A percentile compares a stretch with the other conserved stretches of the same genome.
Conservation (phyloP, 2,888 invertebrate species). For the Euzetes globulus region DNA sequence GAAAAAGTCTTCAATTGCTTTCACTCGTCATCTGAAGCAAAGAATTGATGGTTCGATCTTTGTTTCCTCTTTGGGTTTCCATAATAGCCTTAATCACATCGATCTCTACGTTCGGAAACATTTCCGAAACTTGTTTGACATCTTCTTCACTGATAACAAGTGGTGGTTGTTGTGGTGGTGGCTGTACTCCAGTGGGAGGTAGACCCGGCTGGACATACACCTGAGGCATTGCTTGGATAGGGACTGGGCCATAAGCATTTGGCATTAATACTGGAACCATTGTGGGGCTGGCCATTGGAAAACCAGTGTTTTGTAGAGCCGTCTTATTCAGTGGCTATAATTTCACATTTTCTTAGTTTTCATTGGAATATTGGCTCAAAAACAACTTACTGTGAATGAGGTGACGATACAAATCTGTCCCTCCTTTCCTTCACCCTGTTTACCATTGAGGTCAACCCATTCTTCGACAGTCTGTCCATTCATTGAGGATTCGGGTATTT, state of each 20-base stretch:
- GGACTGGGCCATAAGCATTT: not conserved
- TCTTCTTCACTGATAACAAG: conserved; percentile 36
- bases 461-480: conserved; percentile 83
- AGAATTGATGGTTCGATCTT: conserved; percentile 74
- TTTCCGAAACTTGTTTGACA: conserved; percentile 61
- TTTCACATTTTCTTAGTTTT: not conserved
- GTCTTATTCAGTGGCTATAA: conserved; percentile 2
- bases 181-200: not conserved
- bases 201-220: conserved; percentile 30
- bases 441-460: conserved; percentile 87
- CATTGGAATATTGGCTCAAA: not conserved
- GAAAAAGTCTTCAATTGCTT: not conserved
- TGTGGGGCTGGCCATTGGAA: not conserved
- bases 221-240: not conserved
- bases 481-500: conserved; percentile 73
- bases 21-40: conserved; percentile 26
- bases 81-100: conserved; percentile 84
- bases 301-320: not conserved
- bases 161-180: conserved; percentile 7
- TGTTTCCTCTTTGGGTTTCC: conserved; percentile 80
- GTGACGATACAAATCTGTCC: conserved; percentile 80
- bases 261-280: conserved; percentile 13
- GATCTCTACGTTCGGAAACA: conserved; percentile 91
- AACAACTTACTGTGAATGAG: conserved; percentile 33
- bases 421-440: conserved; percentile 88